Base-by-base conservation (phyloP, 2,888 invertebrate genomes). In the Anticlea derivata region DNA sequence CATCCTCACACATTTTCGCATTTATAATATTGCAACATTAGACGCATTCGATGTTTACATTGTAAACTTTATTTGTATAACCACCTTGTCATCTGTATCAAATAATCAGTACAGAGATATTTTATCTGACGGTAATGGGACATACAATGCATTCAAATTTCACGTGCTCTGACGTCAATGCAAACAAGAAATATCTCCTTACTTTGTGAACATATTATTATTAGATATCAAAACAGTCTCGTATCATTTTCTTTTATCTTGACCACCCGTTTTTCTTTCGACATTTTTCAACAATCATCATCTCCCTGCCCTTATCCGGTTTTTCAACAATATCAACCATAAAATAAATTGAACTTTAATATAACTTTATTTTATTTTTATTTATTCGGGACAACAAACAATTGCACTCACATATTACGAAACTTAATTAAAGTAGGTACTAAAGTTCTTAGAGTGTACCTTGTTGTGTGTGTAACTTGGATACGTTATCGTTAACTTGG, bases 131-230 rank as follows among this genome's bases (percentile, higher is more conserved):
- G 34, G 39, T 46, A 35, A 45, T 46, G 35, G 22, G 10, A 41
- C 11, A 17, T 26, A 46, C 31, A 49, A 51, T 49, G 27, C 30
- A 38, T 46, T 43, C 5, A 6, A 45, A 44, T 50, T 43, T 54
- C 58, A 61, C 55, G 55, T 54, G 53, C 40, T 37, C 20, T 58
- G 58, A 58, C 55, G 60, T 61, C 54, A 56, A 52, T 34, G 37
- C 26, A 46, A 46, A 43, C 39, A 58, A 38, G 39, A 23, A 22
- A 24, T 43, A 7, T 27, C 29, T 33, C 35, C 5, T 41, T 43
- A 43, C 30, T 46, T 47, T 31, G 35, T n/a, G n/a, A 51, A 46
- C 44, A 51, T 40, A 38, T 30, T 35, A 37, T 37, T 41, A 29
- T 10, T 10, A 11, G 39, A 41, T 48, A 46, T 30, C 17, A 5